Conservation (phyloP, 2,113 vertebrate species). For the Crotalus tigris region DNA sequence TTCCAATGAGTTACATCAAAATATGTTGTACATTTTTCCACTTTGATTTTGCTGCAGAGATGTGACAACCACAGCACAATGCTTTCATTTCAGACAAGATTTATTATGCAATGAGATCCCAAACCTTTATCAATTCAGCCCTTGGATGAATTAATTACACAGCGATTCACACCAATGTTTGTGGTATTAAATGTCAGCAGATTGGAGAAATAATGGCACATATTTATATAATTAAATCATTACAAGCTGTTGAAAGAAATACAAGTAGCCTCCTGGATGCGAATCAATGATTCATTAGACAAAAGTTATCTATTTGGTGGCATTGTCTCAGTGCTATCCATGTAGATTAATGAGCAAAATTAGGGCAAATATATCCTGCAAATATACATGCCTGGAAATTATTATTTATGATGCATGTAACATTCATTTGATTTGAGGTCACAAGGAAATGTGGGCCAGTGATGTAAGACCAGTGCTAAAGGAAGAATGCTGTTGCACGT, state of each 20-base stretch:
- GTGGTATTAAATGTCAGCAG: background rate
- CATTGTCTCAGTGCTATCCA: background rate
- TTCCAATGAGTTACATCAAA: background rate
- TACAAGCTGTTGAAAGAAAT: conserved; percentile 1
- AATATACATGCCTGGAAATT: background rate
- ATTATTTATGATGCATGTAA: background rate
- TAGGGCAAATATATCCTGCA: background rate
- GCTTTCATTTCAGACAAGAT: background rate
- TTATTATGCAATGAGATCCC: background rate
- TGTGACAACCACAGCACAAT: background rate
- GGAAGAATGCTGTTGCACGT: background rate
- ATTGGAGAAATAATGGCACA: background rate
- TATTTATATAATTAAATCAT: conserved; percentile 1
- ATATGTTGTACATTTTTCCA: background rate
- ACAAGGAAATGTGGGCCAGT: background rate
- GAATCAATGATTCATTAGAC: background rate
- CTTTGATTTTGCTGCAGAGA: background rate
- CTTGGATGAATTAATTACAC: background rate
- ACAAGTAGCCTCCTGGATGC: background rate
- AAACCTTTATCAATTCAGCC: background rate
- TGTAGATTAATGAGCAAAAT: conserved; percentile 23
- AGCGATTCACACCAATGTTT: background rate
- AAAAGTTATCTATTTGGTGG: background rate
- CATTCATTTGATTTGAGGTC: background rate
- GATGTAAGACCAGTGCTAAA: background rate